phyloP scores from a whole-genome alignment of 2,888 invertebrate species.

The Temnothorax unifasciatus region DNA sequence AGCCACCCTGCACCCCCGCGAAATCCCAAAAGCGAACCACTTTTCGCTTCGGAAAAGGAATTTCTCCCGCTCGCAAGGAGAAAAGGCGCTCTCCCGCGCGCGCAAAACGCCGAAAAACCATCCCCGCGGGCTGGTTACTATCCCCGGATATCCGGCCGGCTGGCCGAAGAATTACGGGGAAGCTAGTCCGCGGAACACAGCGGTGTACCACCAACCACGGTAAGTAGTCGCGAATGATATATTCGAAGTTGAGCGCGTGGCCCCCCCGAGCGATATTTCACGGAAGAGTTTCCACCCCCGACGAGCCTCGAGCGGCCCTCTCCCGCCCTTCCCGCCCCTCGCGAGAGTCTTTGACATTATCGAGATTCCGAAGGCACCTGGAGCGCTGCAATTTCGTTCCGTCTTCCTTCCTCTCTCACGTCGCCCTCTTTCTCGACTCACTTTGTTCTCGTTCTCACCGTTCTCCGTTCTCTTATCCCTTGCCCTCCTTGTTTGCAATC shows the following conservation, averaged over 20 bases:
- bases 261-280: slow-evolving; percentile 76
- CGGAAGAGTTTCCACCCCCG: slow-evolving; percentile 61
- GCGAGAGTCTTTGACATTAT: slow-evolving; percentile 76
- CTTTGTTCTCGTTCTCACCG: not conserved
- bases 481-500: slow-evolving; percentile 52
- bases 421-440: slow-evolving; percentile 7
- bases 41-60: not conserved
- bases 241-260: slow-evolving; percentile 77
- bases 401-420: slow-evolving; percentile 15
- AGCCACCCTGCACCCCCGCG: not conserved
- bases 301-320: slow-evolving; percentile 10
- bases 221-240: slow-evolving; percentile 81
- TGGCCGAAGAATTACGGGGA: slow-evolving; percentile 70
- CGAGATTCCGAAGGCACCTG: slow-evolving; percentile 77
- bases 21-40: slow-evolving; percentile 18
- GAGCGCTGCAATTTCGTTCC: slow-evolving; percentile 73
- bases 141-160: slow-evolving; percentile 46
- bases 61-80: slow-evolving; percentile 53
- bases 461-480: slow-evolving; percentile 35
- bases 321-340: slow-evolving; percentile 17
- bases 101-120: slow-evolving; percentile 50
- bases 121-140: slow-evolving; percentile 24
- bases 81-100: slow-evolving; percentile 41
- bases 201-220: slow-evolving; percentile 28
- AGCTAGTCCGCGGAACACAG: slow-evolving; percentile 22